These are phyloP conservation scores for Netelia melanura DNA, from an alignment of 2,888 invertebrate species.

Conservation along the genomic window DNA sequence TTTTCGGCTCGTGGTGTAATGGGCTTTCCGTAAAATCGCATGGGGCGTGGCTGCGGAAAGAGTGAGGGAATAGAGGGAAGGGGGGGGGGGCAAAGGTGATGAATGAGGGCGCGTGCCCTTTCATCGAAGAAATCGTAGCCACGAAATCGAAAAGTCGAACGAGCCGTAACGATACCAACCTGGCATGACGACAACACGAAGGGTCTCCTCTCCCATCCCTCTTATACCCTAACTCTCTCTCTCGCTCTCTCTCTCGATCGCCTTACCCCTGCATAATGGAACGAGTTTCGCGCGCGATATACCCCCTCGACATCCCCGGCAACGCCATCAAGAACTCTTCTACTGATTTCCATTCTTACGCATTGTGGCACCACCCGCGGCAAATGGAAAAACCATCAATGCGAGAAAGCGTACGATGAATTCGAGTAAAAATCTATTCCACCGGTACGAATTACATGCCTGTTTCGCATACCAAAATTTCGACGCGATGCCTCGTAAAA, in stretches of 20 bases:
- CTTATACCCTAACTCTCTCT: neutral
- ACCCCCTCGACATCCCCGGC: conserved; percentile 35
- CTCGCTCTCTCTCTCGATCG: neutral
- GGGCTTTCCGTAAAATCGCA: neutral
- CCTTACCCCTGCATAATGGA: conserved; percentile 65
- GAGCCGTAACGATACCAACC: conserved; percentile 51
- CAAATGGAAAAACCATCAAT: conserved; percentile 38
- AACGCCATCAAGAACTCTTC: conserved; percentile 43
- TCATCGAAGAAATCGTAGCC: conserved; percentile 41
- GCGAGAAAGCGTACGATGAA: conserved; percentile 18
- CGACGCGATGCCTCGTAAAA: conserved; percentile 55
- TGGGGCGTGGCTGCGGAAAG: conserved; percentile 5
- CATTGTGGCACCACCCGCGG: conserved; percentile 13
- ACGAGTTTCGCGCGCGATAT: conserved; percentile 65
- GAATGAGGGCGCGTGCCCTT: conserved; percentile 15
- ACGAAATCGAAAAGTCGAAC: conserved; percentile 60
- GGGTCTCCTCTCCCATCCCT: neutral
- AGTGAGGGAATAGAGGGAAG: neutral
- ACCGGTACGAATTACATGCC: conserved; percentile 12
- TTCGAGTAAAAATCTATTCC: conserved; percentile 42
- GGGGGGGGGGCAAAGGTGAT: conserved; percentile 12
- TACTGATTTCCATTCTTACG: conserved; percentile 48
- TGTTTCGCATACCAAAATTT: conserved; percentile 21
- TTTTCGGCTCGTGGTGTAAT: conserved; percentile 13
- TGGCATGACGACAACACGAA: conserved; percentile 4